Evolutionary conservation across 2,113 vertebrate genomes (phyloP), one percentile per base, ranked within the genome.

Genomic region (Microtus montanus): DNA sequence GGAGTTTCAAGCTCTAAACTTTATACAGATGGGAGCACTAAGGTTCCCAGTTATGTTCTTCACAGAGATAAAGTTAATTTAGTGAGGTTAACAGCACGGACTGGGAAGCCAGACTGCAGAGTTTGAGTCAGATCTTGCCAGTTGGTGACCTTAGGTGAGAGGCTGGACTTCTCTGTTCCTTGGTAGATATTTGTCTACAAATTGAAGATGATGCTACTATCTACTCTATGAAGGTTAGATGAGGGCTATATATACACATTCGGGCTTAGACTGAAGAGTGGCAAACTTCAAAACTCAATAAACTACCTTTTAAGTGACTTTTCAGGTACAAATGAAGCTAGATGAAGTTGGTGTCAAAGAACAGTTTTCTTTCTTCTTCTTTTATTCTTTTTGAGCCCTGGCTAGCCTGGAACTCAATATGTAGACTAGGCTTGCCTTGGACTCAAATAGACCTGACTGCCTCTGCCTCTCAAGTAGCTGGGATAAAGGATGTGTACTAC

Each of bases 11-110:
- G 44, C 58, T 30, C 49, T 92, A 24, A 63, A 52, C 17, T 80
- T 95, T 95, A 84, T 91, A 74, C 61, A 89, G 66, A 77, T 75
- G 74, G 49, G 68, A 7, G 75, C 47, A 78, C 38, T 91, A 70
- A 79, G 38, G 35, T 80, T 89, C 9, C 17, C 12, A 7, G 7
- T 33, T 70, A 84, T 15, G 7, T n/a, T 71, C 77, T 77, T 91
- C 91, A 68, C 20, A 75, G 91, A 88, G 70, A 68, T 58, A 89
- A 58, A 63, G 11, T 86, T 64, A 66, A 85, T 41, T 71, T 90
- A 41, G 26, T 85, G 66, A 90, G 22, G 26, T 78, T 80, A 44
- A 87, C 33, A 93, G n/a, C 52, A 83, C 3, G 52, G 38, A 1
- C 49, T 82, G n/a, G 66, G 9, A 74, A 92, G 24, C 24, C 70